Evolutionary conservation across 2,113 vertebrate genomes (phyloP).

Genomic region (Podocnemis expansa): DNA sequence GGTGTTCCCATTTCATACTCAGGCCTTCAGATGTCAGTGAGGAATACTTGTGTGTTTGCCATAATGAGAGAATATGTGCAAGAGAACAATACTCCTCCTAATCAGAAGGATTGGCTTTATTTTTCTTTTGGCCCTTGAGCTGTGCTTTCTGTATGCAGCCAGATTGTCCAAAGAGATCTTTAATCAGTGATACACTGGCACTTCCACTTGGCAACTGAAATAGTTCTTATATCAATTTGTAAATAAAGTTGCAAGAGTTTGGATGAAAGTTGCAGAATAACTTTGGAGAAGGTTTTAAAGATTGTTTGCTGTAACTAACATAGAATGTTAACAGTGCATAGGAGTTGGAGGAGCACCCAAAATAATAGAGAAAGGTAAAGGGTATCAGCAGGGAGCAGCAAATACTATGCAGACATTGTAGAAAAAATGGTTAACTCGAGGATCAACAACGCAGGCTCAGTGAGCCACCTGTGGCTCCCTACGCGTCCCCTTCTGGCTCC

Average conservation of each 20-base stretch:
- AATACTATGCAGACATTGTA: not conserved
- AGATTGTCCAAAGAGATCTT: constrained; percentile 25
- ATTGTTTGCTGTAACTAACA: not conserved
- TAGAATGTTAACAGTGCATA: not conserved
- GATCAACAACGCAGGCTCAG: no score
- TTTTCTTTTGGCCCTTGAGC: constrained; percentile 18
- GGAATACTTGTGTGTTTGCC: not conserved
- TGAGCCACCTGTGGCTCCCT: no score
- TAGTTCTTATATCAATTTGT: not conserved
- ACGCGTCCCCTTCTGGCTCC: no score
- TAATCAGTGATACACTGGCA: not conserved
- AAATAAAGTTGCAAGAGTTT: constrained; percentile 5
- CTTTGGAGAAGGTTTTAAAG: not conserved
- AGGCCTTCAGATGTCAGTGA: not conserved
- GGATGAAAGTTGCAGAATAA: not conserved
- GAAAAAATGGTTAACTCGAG: no score
- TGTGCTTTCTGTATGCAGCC: constrained; percentile 11
- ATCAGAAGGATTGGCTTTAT: not conserved
- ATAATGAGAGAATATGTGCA: not conserved
- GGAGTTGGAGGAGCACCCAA: not conserved
- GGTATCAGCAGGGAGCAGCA: not conserved
- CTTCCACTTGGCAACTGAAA: not conserved
- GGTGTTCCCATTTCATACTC: not conserved
- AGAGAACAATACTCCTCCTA: not conserved
- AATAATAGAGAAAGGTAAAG: not conserved